Evolutionary conservation across 2,888 invertebrate species (phyloP).

Genomic region (Oxyscelio sp.): DNA sequence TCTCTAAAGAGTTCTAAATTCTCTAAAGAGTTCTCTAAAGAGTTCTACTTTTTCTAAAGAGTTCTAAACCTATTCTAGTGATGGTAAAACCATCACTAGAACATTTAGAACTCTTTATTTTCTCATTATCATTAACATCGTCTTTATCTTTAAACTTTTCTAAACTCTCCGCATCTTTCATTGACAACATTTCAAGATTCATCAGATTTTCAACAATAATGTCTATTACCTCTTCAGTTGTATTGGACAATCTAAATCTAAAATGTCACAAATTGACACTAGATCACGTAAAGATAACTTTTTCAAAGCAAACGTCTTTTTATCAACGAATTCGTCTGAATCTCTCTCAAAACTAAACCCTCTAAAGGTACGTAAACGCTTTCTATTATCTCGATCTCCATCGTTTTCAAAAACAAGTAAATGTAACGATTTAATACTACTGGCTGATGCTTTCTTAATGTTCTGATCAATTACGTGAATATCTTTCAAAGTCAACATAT

Average conservation of each 20-base stretch:
- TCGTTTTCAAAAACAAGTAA: conserved; percentile 14
- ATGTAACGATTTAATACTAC: conserved; percentile 14
- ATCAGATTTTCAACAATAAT: conserved; percentile 2
- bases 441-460: neutral
- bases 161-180: no score
- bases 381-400: conserved; percentile 24
- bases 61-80: no score
- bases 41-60: no score
- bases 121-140: neutral
- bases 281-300: conserved; percentile 24
- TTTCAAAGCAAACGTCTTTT: neutral
- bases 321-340: conserved; percentile 9
- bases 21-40: no score
- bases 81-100: neutral
- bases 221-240: conserved; percentile 6
- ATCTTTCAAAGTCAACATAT: conserved; percentile 7
- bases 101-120: neutral
- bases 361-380: conserved; percentile 22
- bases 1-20: no score
- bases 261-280: conserved; percentile 13
- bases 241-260: conserved; percentile 17
- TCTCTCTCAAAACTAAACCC: conserved; percentile 14
- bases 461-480: conserved; percentile 3
- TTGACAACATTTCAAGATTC: conserved; percentile 7
- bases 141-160: conserved; percentile 14